These are phyloP conservation scores for Drosophila bocqueti DNA, from an alignment of 1,140 invertebrate species.

Conservation along the genomic window DNA sequence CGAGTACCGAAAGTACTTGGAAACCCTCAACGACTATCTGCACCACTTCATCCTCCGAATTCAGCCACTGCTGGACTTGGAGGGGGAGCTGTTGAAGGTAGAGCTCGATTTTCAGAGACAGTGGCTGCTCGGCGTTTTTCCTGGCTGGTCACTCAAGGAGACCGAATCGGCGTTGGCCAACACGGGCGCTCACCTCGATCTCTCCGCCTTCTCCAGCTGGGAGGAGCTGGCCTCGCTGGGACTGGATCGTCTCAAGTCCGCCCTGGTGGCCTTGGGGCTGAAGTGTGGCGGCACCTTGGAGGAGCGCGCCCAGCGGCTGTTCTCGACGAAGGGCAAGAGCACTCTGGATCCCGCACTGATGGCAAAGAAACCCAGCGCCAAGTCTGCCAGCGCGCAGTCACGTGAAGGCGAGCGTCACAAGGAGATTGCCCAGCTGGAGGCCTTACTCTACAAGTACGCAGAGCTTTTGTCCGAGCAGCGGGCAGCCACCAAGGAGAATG, in stretches of 20 bases:
- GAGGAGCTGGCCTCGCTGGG: constrained; percentile 98
- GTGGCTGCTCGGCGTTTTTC: constrained; percentile 95
- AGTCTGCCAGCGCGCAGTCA: constrained; percentile 88
- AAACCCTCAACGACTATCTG: constrained; percentile 94
- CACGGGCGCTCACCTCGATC: constrained; percentile 97
- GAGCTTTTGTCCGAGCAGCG: constrained; percentile 94
- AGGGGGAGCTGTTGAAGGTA: constrained; percentile 91
- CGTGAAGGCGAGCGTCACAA: constrained; percentile 91
- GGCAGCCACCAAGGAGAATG: constrained; percentile 97
- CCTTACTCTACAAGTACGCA: constrained; percentile 94
- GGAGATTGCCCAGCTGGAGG: constrained; percentile 94
- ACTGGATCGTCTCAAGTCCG: constrained; percentile 98
- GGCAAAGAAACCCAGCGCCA: constrained; percentile 91
- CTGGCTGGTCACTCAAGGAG: constrained; percentile 97
- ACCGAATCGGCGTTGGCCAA: constrained; percentile 96
- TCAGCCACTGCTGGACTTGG: constrained; percentile 96
- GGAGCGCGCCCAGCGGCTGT: constrained; percentile 97
- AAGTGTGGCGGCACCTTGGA: constrained; percentile 99
- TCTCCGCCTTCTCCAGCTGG: constrained; percentile 98
- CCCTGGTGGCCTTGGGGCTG: constrained; percentile 97
- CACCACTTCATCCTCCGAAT: constrained; percentile 94
- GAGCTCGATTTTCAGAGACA: constrained; percentile 94
- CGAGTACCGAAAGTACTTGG: constrained; percentile 96
- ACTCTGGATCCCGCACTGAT: constrained; percentile 95
- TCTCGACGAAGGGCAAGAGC: constrained; percentile 97